A percentile compares a stretch with the other conserved stretches of the same genome.
Conservation (phyloP, 2,113 vertebrate genomes). For the Macquaria ambigua region DNA sequence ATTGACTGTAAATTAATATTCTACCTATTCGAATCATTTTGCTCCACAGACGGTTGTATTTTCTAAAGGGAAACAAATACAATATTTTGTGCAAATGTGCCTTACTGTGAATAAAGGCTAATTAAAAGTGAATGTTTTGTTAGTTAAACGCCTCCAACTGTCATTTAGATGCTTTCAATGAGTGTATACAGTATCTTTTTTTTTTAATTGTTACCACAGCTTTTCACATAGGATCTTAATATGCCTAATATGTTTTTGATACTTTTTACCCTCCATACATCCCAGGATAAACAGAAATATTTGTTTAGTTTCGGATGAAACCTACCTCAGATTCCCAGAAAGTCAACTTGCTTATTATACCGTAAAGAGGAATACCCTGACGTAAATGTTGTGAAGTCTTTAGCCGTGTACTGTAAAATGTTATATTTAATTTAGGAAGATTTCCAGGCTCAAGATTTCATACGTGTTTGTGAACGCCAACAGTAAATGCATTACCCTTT, state of each 20-base stretch:
- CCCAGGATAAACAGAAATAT: background rate
- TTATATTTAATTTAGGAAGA: background rate
- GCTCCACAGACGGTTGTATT: background rate
- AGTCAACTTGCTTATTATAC: background rate
- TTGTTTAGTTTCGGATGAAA: conserved; percentile 23
- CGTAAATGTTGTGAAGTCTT: conserved; percentile 18
- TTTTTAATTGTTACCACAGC: background rate
- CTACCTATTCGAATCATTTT: background rate
- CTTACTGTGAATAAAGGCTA: conserved; percentile 37
- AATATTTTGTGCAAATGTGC: conserved; percentile 38
- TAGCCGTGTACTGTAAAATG: conserved; percentile 12
- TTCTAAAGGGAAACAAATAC: conserved; percentile 20
- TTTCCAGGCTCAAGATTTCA: background rate
- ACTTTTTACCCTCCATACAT: background rate
- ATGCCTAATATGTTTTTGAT: background rate
- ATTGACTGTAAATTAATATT: background rate
- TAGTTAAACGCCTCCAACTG: conserved; percentile 24
- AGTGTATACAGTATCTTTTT: background rate
- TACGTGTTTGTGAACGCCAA: background rate
- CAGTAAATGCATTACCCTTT: conserved; percentile 22
- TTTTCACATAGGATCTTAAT: background rate
- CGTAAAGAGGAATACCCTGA: conserved; percentile 19
- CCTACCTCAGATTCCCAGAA: conserved; percentile 64
- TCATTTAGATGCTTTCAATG: conserved; percentile 3
- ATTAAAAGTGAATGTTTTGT: conserved; percentile 13